Conservation (phyloP, 2,113 vertebrate genomes). For the Perca schrenkii region DNA sequence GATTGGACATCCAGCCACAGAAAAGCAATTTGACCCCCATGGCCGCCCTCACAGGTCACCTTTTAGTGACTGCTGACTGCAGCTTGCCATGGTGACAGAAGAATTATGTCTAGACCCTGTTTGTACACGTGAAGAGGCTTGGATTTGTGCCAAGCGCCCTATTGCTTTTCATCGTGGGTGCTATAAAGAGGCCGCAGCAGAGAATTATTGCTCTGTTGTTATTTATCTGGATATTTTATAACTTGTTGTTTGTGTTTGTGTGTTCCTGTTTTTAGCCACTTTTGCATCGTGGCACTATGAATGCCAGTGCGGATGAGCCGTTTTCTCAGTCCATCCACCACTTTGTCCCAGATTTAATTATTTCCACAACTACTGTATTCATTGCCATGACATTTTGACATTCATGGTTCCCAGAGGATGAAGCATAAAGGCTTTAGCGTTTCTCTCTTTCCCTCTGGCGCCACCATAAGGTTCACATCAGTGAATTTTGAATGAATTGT, state of each 20-base stretch:
- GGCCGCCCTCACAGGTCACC: conserved; percentile 59
- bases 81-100: conserved; percentile 67
- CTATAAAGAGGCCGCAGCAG: conserved; percentile 29
- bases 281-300: background rate
- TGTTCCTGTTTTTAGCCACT: no score
- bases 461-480: background rate
- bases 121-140: conserved; percentile 41
- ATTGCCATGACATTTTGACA: background rate
- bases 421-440: background rate
- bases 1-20: conserved; percentile 59
- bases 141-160: conserved; percentile 37
- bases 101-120: conserved; percentile 46
- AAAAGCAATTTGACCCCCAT: conserved; percentile 74
- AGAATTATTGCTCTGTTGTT: conserved; percentile 18
- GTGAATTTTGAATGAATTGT: background rate
- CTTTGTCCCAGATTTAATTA: background rate
- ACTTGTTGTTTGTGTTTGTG: background rate
- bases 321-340: background rate
- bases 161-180: conserved; percentile 37
- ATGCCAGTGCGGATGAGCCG: no score
- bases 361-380: background rate
- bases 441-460: background rate
- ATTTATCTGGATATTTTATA: conserved; percentile 16
- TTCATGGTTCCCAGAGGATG: background rate
- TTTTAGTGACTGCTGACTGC: conserved; percentile 62